Base-by-base conservation (phyloP, 2,797 vertebrate genomes). In the Selene dorsalis region DNA sequence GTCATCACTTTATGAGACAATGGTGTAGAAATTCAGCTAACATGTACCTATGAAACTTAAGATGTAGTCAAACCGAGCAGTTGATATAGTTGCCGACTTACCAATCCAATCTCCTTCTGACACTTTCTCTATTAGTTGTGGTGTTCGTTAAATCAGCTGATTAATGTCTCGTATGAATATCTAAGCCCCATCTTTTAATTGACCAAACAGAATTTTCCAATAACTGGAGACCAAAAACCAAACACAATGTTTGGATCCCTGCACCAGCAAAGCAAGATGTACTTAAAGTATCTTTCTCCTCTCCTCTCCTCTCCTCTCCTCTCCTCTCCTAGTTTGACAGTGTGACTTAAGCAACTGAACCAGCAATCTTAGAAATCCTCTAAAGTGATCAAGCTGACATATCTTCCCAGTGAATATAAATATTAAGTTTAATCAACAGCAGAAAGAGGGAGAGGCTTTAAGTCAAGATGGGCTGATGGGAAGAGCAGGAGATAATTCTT, bases 401-500 rank as follows among this genome's bases (percentile, higher is more conserved):
- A 4, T 73, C 22, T 65, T 50, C 61, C 18, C 14, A 17, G 3
- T 62, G 28, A 70, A 64, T 41, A 48, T 24, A 4, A 64, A 66
- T 4, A 4, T 62, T n/a, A 6, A 55, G 68, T 63, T 55, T 55
- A 69, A 73, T 59, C 47, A 58, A 47, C 39, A 62, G 47, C 13
- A 35, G 39, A 57, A 10, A 74, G 30, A 22, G 32, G 32, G 10
- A 32, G 16, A 73, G 0, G 47, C 24, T 66, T 32, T n/a, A 22
- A 72, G 35, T 39, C 30, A 22, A 72, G 35, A 64, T 55, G 53
- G 71, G 20, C 26, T 67, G 22, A 53, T 68, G 57, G 30, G 38
- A 13, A 60, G 35, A 74, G 24, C 22, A 13, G 60, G 59, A 45
- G 57, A 69, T 59, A 73, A 79, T 69, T 76, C 47, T 16, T 73